phyloP scores from a whole-genome alignment of 2,797 vertebrate genomes.

The Eulemur albifrons region DNA sequence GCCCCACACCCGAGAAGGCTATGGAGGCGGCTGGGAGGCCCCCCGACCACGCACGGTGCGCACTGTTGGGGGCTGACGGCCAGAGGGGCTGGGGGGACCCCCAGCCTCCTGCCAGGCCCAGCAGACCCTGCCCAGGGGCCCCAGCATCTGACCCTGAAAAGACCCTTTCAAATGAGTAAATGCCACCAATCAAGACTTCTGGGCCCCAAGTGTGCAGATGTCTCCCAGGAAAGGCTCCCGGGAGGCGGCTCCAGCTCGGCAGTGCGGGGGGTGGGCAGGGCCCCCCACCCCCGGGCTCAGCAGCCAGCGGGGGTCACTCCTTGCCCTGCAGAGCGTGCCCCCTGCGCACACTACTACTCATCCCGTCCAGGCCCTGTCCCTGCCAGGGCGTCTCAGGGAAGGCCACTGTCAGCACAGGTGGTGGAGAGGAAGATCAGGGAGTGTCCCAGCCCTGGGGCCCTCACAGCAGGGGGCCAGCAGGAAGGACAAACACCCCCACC shows the following conservation, averaged over 20 bases:
- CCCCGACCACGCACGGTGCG: rapidly evolving
- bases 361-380: too few species aligned
- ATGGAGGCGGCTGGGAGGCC: background rate
- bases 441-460: background rate
- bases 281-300: background rate
- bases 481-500: background rate
- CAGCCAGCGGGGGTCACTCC: background rate
- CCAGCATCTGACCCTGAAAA: background rate
- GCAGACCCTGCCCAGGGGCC: background rate
- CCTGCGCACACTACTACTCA: rapidly evolving
- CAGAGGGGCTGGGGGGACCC: background rate
- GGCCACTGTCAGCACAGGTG: background rate
- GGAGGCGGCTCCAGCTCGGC: rapidly evolving
- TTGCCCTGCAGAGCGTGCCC: background rate
- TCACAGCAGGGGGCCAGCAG: too few species aligned
- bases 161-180: background rate
- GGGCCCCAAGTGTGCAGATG: rapidly evolving
- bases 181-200: background rate
- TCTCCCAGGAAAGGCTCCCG: background rate
- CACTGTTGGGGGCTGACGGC: rapidly evolving
- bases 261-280: rapidly evolving
- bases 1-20: background rate
- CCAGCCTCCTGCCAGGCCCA: background rate
- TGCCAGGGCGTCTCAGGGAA: background rate
- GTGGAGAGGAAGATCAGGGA: rapidly evolving